Base-by-base conservation (phyloP, 2,888 invertebrate genomes). In the Miltochrista miniata region DNA sequence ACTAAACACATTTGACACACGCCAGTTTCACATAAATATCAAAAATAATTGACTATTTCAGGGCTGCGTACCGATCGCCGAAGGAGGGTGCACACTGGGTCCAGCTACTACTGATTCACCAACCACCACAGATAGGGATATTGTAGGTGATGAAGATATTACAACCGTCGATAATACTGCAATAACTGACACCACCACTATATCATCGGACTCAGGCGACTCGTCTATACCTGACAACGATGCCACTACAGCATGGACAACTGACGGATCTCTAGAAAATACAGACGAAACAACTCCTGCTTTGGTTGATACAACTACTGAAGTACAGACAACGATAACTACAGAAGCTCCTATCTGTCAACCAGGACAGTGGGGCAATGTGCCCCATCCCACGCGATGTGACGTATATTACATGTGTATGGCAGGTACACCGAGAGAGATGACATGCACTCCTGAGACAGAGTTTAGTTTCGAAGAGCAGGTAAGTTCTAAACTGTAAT, bases 401-500 rank as follows among this genome's bases (percentile, higher is more conserved):
- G 62, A 77, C 12, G 56, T 74, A 0, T 84, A 78, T 57, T 83
- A 70, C 39, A 66, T 79, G 70, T 85, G 85, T 38, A 9, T 30
- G 7, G 53, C 63, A 0, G 70, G 60, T 2, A 3, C 11, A 11
- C 5, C 10, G 0, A 18, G 15, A 18, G 11, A 15, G 11, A 39
- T 78, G 9, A 58, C 13, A 15, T 81, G 82, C 37, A 64, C 61
- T 7, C 51, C 56, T 2, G 76, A 75, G 2, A 69, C 66, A 12
- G 81, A 82, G 40, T 82, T 68, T 34, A 65, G 73, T 46, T 61
- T 67, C 1, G 35, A 14, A 9, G 13, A 18, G 2, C 47, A 7
- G 47, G 64, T 64, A 10, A 51, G 56, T 24, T 12, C 7, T 10
- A 24, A 5, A 15, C 10, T 18, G 7, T 11, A 10, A 11, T 12